Evolutionary conservation across 2,888 invertebrate species (phyloP), one percentile per base, ranked within the genome.

Genomic region (Pinctada fucata): DNA sequence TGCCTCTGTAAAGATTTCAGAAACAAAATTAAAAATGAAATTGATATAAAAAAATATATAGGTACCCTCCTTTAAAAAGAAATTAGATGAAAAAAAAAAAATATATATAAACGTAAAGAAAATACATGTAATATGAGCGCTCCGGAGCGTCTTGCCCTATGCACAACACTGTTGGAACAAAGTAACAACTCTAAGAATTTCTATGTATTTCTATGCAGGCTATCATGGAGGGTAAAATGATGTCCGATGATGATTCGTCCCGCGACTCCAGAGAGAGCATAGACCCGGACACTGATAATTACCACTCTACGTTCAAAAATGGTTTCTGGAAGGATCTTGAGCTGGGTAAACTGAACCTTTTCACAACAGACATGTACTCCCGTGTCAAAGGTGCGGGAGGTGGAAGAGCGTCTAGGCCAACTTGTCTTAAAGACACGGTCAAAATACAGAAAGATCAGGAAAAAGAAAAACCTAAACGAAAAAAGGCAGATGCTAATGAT

Each of bases 301-400:
- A 84, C 72, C 81, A 84, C 10, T 74, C 85, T 50, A 89, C 88
- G 8, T 86, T 90, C 49, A 91, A 91, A 78, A 91, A 92, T 84
- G 90, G 90, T 4, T 92, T 92, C 82, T 92, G 91, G 91, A 89
- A 91, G 72, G 91, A 92, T 78, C 86, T 92, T 8, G 91, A 92
- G 79, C 88, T 91, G 76, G 92, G 92, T 1, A 86, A 90, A 73
- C 87, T 92, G n/a, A 88, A 91, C 76, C 84, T 91, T 52, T 91
- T 92, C 83, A 88, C 88, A 47, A 88, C 87, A 70, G 92, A 92
- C 83, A 90, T 92, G 88, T 92, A 92, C 81, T 92, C 92, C n/a
- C 90, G 89, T 76, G 91, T 92, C 3, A 92, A 92, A 79, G 86
- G 88, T 52, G 86, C 89, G n/a, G 85, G 89, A 49, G 86, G 90